Evolutionary conservation across 2,888 invertebrate genomes (phyloP).

Genomic region (Drosophila anceps): DNA sequence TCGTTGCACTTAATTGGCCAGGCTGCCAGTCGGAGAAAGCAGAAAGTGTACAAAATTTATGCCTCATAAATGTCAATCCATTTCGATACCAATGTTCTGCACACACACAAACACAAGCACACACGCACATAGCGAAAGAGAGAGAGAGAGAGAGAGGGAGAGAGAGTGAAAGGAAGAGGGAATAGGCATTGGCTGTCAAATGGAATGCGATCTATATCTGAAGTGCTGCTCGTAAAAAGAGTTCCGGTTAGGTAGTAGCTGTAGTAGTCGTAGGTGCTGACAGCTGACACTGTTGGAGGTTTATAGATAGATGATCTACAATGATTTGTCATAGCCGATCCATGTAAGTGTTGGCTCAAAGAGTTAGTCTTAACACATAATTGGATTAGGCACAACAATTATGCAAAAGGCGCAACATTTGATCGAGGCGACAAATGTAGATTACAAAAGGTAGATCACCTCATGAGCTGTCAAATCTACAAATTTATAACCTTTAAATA

Average conservation of each 20-base stretch:
- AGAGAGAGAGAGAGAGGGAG: not conserved
- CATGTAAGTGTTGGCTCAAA: not conserved
- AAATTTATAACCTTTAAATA: not conserved
- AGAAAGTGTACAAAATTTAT: constrained; percentile 71
- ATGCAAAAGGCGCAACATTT: constrained; percentile 1
- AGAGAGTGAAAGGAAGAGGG: not conserved
- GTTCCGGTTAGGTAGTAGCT: constrained; percentile 6
- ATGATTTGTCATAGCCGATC: constrained; percentile 22
- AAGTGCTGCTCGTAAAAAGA: constrained; percentile 51
- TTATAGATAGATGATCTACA: constrained; percentile 5
- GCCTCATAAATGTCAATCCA: constrained; percentile 74
- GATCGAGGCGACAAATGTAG: not conserved
- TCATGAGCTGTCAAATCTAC: not conserved
- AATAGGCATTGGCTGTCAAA: constrained; percentile 6
- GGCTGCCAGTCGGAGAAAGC: constrained; percentile 39
- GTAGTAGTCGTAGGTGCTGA: constrained; percentile 21
- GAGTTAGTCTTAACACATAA: constrained; percentile 4
- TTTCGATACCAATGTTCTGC: constrained; percentile 22
- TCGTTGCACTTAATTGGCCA: constrained; percentile 77
- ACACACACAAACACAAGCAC: not conserved
- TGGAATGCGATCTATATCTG: constrained; percentile 54
- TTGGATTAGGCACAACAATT: constrained; percentile 15
- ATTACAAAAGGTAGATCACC: not conserved
- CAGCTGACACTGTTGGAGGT: constrained; percentile 24
- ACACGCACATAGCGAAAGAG: not conserved